Conservation (phyloP, 1,140 invertebrate species). For the Agraylea sexmaculata region DNA sequence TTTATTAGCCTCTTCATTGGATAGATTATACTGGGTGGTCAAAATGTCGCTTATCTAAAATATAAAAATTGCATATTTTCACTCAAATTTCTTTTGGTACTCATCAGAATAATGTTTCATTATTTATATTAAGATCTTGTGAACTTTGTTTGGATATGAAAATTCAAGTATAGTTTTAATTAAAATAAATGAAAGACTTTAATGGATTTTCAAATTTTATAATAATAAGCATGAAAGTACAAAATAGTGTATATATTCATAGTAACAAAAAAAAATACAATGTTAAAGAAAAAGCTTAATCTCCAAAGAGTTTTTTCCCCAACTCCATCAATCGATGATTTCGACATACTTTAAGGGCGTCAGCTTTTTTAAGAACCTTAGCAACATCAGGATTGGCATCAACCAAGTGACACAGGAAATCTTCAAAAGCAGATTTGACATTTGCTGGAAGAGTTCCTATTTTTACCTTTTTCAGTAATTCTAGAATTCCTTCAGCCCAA, state of each 20-base stretch:
- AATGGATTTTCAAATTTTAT: too few relatives aligned
- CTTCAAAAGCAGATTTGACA: slow-evolving; percentile 80
- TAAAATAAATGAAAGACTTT: too few relatives aligned
- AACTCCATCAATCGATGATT: slow-evolving; percentile 81
- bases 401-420: slow-evolving; percentile 73
- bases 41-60: slow-evolving; percentile 60
- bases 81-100: too few relatives aligned
- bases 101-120: too few relatives aligned
- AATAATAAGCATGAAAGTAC: too few relatives aligned
- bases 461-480: slow-evolving; percentile 67
- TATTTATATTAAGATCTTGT: too few relatives aligned
- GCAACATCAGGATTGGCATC: slow-evolving; percentile 65
- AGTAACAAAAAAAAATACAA: too few relatives aligned
- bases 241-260: too few relatives aligned
- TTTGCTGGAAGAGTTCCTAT: slow-evolving; percentile 67
- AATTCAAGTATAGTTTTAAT: too few relatives aligned
- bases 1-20: slow-evolving; percentile 45
- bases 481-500: slow-evolving; percentile 80
- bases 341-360: slow-evolving; percentile 68
- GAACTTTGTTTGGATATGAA: too few relatives aligned
- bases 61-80: too few relatives aligned
- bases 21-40: slow-evolving; percentile 51
- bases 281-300: too few relatives aligned
- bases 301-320: slow-evolving; percentile 72
- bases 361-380: slow-evolving; percentile 69